Conservation (phyloP, 2,888 invertebrate genomes). For the Drosophila trichaetosa region DNA sequence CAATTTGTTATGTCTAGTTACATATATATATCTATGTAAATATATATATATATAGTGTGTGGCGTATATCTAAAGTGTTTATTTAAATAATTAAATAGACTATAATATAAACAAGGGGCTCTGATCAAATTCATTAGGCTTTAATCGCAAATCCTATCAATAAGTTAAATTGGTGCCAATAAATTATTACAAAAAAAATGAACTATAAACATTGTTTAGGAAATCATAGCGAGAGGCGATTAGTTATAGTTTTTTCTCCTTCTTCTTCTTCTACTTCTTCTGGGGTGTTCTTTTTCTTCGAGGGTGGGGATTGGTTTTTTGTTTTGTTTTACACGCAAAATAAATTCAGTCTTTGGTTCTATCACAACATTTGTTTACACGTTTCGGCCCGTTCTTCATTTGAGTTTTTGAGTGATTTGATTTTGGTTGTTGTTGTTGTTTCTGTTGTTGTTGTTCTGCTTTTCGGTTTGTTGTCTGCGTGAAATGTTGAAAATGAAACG, state of each 20-base stretch:
- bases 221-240: slow-evolving; percentile 59
- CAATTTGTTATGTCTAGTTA: slow-evolving; percentile 67
- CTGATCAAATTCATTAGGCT: slow-evolving; percentile 43
- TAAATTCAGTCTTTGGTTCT: slow-evolving; percentile 86
- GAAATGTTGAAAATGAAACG: slow-evolving; percentile 63
- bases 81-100: slow-evolving; percentile 55
- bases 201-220: slow-evolving; percentile 49
- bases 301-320: slow-evolving; percentile 23
- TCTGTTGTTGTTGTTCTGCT: slow-evolving; percentile 29
- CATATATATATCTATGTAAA: slow-evolving; percentile 37
- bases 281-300: slow-evolving; percentile 19
- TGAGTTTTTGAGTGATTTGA: slow-evolving; percentile 28
- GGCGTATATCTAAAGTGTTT: slow-evolving; percentile 16
- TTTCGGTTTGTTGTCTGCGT: slow-evolving; percentile 39
- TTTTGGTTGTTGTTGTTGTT: slow-evolving; percentile 22
- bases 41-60: slow-evolving; percentile 19
- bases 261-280: slow-evolving; percentile 39
- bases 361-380: slow-evolving; percentile 86
- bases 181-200: slow-evolving; percentile 64
- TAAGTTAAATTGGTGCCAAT: slow-evolving; percentile 64
- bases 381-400: slow-evolving; percentile 72
- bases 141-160: slow-evolving; percentile 50
- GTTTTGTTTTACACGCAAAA: slow-evolving; percentile 79
- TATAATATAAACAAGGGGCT: slow-evolving; percentile 52
- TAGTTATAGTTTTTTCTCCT: slow-evolving; percentile 39